Conservation (phyloP, 2,797 vertebrate genomes). For the Gambusia yucatana region DNA sequence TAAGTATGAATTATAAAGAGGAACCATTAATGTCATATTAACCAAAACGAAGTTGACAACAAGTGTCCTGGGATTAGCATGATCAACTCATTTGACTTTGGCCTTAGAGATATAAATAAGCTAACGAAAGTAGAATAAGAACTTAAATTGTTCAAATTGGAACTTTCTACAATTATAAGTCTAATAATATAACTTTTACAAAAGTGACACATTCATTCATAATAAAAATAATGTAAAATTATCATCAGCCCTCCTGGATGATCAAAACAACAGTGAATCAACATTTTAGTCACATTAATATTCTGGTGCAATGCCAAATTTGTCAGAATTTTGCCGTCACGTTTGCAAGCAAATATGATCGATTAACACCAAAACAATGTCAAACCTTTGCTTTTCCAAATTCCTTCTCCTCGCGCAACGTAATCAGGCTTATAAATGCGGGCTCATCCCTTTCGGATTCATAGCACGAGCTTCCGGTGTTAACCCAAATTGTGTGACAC, state of each 20-base stretch:
- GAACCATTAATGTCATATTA: too few relatives aligned
- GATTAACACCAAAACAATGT: not conserved
- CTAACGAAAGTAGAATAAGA: too few relatives aligned
- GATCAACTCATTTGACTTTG: too few relatives aligned
- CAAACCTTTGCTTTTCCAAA: not conserved
- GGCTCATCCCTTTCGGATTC: not conserved
- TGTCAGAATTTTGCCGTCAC: not conserved
- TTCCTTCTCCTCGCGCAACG: not conserved
- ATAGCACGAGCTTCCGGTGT: too few relatives aligned
- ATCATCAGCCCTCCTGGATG: too few relatives aligned
- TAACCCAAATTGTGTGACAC: too few relatives aligned
- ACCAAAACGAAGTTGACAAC: too few relatives aligned
- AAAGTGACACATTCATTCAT: not conserved
- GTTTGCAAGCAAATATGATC: not conserved
- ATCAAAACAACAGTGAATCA: not conserved
- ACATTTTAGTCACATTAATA: not conserved
- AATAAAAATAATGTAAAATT: not conserved
- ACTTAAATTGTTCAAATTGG: too few relatives aligned
- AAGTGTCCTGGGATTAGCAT: too few relatives aligned
- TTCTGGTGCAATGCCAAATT: not conserved
- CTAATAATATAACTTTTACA: not conserved
- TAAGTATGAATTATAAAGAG: too few relatives aligned
- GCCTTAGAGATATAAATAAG: too few relatives aligned
- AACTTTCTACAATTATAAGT: too few relatives aligned
- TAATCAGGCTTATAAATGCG: not conserved